A percentile compares a stretch with the other conserved stretches of the same genome.
These are phyloP conservation scores for Pithys albifrons DNA, from an alignment of 2,113 vertebrate genomes.

Conservation along the genomic window DNA sequence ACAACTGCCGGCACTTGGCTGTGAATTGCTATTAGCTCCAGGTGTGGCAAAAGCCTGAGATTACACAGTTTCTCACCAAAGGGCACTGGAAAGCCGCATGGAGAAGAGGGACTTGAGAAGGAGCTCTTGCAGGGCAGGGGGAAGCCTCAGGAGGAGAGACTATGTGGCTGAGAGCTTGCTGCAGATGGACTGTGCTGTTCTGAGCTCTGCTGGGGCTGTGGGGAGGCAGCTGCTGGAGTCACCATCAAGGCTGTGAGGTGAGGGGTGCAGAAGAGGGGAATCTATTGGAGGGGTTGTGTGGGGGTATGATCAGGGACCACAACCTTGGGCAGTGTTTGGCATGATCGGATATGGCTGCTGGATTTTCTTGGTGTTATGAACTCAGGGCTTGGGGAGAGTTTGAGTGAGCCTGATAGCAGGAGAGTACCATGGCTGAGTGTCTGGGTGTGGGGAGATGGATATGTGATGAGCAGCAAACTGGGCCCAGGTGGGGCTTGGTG, in stretches of 20 bases:
- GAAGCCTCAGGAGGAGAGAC: not conserved
- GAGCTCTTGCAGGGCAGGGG: not conserved
- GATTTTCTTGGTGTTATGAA: not conserved
- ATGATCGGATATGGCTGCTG: rapidly evolving
- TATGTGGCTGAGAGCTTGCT: not conserved
- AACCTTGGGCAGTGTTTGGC: rapidly evolving
- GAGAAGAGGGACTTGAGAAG: not conserved
- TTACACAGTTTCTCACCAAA: not conserved
- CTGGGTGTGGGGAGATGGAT: not conserved
- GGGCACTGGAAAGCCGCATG: not conserved
- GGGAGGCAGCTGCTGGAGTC: not conserved
- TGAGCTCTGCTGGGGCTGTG: not conserved
- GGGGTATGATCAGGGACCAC: not conserved
- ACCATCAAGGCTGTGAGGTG: not conserved
- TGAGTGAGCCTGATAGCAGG: rapidly evolving
- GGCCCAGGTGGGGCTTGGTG: rapidly evolving
- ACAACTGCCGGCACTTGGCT: not conserved
- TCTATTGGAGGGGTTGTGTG: rapidly evolving
- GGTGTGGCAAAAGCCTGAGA: not conserved
- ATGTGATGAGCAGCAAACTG: no score
- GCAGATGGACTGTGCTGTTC: not conserved
- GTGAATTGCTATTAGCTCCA: not conserved
- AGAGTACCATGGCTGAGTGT: rapidly evolving
- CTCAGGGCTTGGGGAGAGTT: not conserved
- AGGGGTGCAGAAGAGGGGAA: not conserved